Base-by-base conservation (phyloP, 2,797 vertebrate species). In the Catamblyrhynchus diadema region DNA sequence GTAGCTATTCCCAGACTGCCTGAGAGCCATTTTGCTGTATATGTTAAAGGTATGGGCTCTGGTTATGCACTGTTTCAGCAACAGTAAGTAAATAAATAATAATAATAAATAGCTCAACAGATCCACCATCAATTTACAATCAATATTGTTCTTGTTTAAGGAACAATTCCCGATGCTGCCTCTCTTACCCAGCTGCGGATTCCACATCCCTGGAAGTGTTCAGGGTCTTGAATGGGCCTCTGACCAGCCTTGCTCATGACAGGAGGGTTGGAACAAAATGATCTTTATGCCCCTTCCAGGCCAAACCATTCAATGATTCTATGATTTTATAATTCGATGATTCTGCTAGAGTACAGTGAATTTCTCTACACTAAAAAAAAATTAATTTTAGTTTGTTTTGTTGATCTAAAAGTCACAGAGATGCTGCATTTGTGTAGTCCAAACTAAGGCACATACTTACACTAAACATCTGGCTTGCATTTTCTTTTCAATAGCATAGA, bases 401-500 rank as follows among this genome's bases (percentile, higher is more conserved):
- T n/a, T 7, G 1, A 27, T 75, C 47, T 75, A 25, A 61, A 79
- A 48, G 42, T 69, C 64, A 89, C 32, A 42, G 4, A 53, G 27
- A 44, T 62, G 32, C 18, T 66, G 35, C 24, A 39, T 47, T 45
- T 44, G 17, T 65, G 21, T 62, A 51, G 18, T 59, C 23, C 65
- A 77, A 90, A 66, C 20, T 54, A 23, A 54, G 32, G 21, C 20
- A 47, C 11, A 41, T 5, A 44, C 4, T 93, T 95, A 72, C 86
- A 91, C 86, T 94, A 96, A 94, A 94, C 59, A 85, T 90, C 84
- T 95, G 59, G 12, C n/a, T 50, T 57, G 19, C 45, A 81, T 57
- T 74, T 86, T 93, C 75, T 96, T 95, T 72, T 94, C 90, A 86
- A 94, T 48, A 93, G 54, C 59, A 73, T 81, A 71, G 73, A 94